Evolutionary conservation across 2,113 vertebrate species (phyloP), one percentile per base, ranked within the genome.

Genomic region (Poeciliopsis occidentalis): DNA sequence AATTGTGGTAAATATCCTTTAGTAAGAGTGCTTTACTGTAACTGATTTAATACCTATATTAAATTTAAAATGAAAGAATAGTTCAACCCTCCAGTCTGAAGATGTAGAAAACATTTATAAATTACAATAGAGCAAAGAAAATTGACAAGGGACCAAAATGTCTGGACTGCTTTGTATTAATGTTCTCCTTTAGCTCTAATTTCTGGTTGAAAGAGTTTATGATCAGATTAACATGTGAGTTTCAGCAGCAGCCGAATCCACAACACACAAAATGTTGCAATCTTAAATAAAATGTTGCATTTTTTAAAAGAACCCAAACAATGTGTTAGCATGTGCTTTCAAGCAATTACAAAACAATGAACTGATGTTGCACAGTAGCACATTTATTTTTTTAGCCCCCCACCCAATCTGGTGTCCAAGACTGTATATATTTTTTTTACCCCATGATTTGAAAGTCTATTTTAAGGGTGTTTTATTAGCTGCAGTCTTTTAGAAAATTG

Each of bases 11-110:
- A 17, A 22, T 51, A 71, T 63, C 8, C 47, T 34, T 13, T 3
- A 41, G 44, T 26, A 69, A 66, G 30, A 15, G 27, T 26, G 26
- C 22, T 71, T 51, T n/a, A 29, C 19, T 41, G 37, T 12, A 12
- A 65, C 12, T 17, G 15, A 76, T 67, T 51, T 54, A 27, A 47
- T n/a, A n/a, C n/a, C n/a, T n/a, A n/a, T n/a, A n/a, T n/a, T 63
- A 47, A 7, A 31, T 73, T 63, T 51, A 39, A 57, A 70, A 37
- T 0, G 57, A 70, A 15, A 60, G 17, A 32, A 65, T 13, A 12
- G 60, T 73, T 26, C 17, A 65, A 26, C n/a, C 37, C 0, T 5
- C n/a, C n/a, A 1, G 27, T 22, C 4, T 68, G 15, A 73, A 27
- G 17, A 3, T 51, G n/a, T 51, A 41, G 13, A 64, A 3, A 31